Evolutionary conservation across 2,113 vertebrate species (phyloP), one percentile per base, ranked within the genome.

Genomic region (Regulus satrapa): DNA sequence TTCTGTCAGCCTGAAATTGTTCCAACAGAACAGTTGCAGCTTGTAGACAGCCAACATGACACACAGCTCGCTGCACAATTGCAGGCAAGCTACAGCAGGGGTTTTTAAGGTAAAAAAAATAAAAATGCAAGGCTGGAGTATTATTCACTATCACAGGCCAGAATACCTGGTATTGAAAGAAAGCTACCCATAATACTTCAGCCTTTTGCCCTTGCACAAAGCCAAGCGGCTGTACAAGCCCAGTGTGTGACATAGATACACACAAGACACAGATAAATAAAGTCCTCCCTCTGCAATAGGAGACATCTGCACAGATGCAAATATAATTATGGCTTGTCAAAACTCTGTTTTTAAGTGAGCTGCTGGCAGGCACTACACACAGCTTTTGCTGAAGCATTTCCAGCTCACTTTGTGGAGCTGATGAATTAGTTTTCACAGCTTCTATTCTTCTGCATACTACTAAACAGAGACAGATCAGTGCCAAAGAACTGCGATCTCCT

Each of bases 361-460:
- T 64, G 18, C 79, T 91, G 85, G 66, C 77, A 96, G 87, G 73
- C 78, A 61, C 21, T 21, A 34, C 5, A 3, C 21, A 5, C 7
- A 76, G 75, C 66, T 89, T 85, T 43, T 79, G 61, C 85, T 93
- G 78, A 69, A 73, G 74, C 56, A 34, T 29, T 88, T 91, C 77
- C 80, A 89, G 76, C 77, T 85, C 20, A 36, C 40, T 79, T 72
- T 64, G 52, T 52, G 78, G 51, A 85, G 94, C 80, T 87, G 73
- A 79, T 89, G 66, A 88, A 94, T 95, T 92, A 64, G 43, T 88
- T 93, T 88, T 80, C 40, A 38, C 69, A 67, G 86, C 63, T 95
- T 74, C 68, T 84, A 26, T 80, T 91, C 78, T 82, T 78, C 79
- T 56, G 41, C 48, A 34, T n/a, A 7, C 62, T 56, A 75, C 91